Evolutionary conservation across 2,113 vertebrate genomes (phyloP), one percentile per base, ranked within the genome.

Genomic region (Oryzias melastigma): DNA sequence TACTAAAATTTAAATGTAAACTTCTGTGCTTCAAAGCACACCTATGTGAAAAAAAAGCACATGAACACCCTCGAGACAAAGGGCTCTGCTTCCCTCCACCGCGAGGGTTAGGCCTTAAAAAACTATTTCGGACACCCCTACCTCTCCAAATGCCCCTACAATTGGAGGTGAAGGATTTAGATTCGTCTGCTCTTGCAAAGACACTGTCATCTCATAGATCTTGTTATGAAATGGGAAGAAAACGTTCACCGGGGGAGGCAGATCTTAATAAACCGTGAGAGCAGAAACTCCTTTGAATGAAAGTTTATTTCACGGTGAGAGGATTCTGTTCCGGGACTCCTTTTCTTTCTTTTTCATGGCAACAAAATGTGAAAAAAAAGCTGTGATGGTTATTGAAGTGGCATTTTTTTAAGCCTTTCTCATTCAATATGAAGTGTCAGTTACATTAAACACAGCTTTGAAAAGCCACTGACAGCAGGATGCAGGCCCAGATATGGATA

Each of bases 181-280:
- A 17, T 45, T 47, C 12, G 8, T 18, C 66, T 73, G 74, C 81
- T 52, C 29, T 52, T 22, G 61, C 50, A 64, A 27, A 52, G 76
- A 82, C 59, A 68, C 75, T 77, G 55, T 71, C 76, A 65, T 70
- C 59, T 84, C 68, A 75, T 68, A 73, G 75, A 86, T 91, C 83
- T 86, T 88, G 83, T 90, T 89, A 77, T 80, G 82, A 88, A 88
- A 84, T 69, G 76, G 48, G 52, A 55, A 45, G 73, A 78, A 62
- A 64, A 60, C 54, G 27, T 41, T 64, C 63, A 66, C 43, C 29
- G 62, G 65, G 58, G 62, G 73, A 81, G 68, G 60, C 57, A 73
- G 64, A 74, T 64, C 78, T 79, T 73, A 52, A 71, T 72, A 77
- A 77, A 78, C 47, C 69, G 35, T 45, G 44, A 66, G 60, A 62